Conservation (phyloP, 2,797 vertebrate genomes). For the Liparis tanakae region DNA sequence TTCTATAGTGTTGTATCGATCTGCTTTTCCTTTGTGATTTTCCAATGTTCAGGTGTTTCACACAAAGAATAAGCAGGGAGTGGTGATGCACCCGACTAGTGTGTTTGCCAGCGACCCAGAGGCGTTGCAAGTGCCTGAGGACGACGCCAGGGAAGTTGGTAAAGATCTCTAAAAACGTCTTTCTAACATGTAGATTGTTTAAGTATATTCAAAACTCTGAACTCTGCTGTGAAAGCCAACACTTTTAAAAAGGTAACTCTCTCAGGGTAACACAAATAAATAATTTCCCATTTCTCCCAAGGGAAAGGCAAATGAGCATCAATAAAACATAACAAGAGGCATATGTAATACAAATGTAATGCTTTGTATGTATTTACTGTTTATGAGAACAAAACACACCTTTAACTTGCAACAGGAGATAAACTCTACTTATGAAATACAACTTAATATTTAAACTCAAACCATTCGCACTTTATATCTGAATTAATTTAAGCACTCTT, state of each 20-base stretch:
- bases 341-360: background rate
- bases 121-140: conserved; percentile 82
- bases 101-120: conserved; percentile 88
- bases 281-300: too few relatives aligned
- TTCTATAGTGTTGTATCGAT: rapidly evolving
- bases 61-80: conserved; percentile 90
- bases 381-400: background rate
- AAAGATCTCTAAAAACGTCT: conserved; percentile 4
- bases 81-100: conserved; percentile 91
- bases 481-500: background rate
- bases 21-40: background rate
- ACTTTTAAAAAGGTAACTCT: background rate
- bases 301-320: too few relatives aligned
- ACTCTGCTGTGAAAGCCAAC: background rate
- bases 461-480: background rate
- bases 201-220: background rate
- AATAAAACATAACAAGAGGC: background rate
- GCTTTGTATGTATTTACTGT: background rate
- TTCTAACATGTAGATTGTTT: background rate
- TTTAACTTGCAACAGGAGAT: background rate
- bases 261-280: background rate
- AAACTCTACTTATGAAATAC: background rate
- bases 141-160: conserved; percentile 71
- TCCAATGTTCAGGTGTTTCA: conserved; percentile 87
- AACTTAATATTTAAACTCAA: background rate